Evolutionary conservation across 2,888 invertebrate species (phyloP).

Genomic region (Thera britannica): DNA sequence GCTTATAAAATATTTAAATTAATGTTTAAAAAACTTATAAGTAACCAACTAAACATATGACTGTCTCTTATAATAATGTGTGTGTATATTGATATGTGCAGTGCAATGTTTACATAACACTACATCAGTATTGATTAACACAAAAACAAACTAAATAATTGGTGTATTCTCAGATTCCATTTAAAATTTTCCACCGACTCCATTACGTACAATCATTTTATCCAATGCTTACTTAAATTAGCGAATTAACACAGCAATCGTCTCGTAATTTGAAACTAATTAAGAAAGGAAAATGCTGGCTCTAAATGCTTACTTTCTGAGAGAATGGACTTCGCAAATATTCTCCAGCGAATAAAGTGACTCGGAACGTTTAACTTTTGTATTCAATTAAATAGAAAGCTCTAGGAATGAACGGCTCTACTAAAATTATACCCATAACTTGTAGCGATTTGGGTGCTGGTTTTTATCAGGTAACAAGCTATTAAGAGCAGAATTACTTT

Average conservation of each 20-base stretch:
- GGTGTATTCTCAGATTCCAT: slow-evolving; percentile 9
- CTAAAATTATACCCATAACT: slow-evolving; percentile 58
- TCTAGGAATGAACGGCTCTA: slow-evolving; percentile 67
- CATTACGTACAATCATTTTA: slow-evolving; percentile 46
- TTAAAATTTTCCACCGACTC: slow-evolving; percentile 19
- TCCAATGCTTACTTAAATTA: slow-evolving; percentile 67
- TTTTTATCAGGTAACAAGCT: slow-evolving; percentile 53
- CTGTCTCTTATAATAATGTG: too few relatives aligned
- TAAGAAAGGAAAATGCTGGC: slow-evolving; percentile 78
- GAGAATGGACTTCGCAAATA: slow-evolving; percentile 79
- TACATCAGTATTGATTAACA: neutral
- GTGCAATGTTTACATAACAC: neutral
- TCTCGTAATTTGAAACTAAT: slow-evolving; percentile 82
- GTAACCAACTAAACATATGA: slow-evolving; percentile 13
- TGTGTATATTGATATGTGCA: too few relatives aligned
- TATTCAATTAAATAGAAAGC: slow-evolving; percentile 82
- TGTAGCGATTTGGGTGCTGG: slow-evolving; percentile 59
- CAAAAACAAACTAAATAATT: slow-evolving; percentile 11
- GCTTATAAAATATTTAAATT: neutral
- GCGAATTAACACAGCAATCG: slow-evolving; percentile 76
- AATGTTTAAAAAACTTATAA: slow-evolving; percentile 18
- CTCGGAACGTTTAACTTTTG: slow-evolving; percentile 78
- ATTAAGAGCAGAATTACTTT: slow-evolving; percentile 1
- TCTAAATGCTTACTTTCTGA: slow-evolving; percentile 74
- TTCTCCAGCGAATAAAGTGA: slow-evolving; percentile 72